These are phyloP conservation scores for Sus scrofa DNA, from an alignment of 2,113 vertebrate species.

Conservation along the genomic window DNA sequence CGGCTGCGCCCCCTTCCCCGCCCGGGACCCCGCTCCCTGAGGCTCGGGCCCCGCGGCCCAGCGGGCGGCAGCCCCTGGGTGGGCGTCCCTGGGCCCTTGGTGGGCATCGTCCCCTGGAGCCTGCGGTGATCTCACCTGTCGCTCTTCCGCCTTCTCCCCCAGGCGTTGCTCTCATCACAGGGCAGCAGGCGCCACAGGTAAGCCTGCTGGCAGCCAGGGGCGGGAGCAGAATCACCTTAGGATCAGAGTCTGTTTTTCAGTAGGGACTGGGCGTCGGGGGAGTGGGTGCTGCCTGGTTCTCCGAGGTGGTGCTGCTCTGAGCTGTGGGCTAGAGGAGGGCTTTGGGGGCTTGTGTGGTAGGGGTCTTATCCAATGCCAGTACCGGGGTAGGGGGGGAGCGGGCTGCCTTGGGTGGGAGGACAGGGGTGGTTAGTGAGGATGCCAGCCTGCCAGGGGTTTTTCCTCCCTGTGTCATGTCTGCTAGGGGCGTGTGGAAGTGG, in stretches of 20 bases:
- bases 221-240: slow-evolving; percentile 32
- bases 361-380: slow-evolving; percentile 17
- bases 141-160: slow-evolving; percentile 78
- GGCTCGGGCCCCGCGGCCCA: slow-evolving; percentile 63
- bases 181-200: slow-evolving; percentile 81
- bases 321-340: neutral
- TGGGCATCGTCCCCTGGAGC: slow-evolving; percentile 9
- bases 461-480: neutral
- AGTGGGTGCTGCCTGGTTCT: slow-evolving; percentile 12
- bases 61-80: slow-evolving; percentile 54
- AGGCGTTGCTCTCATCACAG: slow-evolving; percentile 66
- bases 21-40: slow-evolving; percentile 60
- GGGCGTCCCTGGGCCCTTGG: slow-evolving; percentile 58
- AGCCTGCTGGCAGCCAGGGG: slow-evolving; percentile 75
- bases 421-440: slow-evolving; percentile 10
- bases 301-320: slow-evolving; percentile 13
- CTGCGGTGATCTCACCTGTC: slow-evolving; percentile 77
- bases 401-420: slow-evolving; percentile 39
- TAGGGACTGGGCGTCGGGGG: slow-evolving; percentile 48
- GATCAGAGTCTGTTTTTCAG: slow-evolving; percentile 43
- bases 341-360: neutral
- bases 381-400: neutral
- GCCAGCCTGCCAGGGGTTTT: neutral
- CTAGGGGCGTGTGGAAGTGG: slow-evolving; percentile 6
- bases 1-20: slow-evolving; percentile 54